Evolutionary conservation across 1,140 invertebrate species (phyloP).

Genomic region (Aphaenogaster rudis): DNA sequence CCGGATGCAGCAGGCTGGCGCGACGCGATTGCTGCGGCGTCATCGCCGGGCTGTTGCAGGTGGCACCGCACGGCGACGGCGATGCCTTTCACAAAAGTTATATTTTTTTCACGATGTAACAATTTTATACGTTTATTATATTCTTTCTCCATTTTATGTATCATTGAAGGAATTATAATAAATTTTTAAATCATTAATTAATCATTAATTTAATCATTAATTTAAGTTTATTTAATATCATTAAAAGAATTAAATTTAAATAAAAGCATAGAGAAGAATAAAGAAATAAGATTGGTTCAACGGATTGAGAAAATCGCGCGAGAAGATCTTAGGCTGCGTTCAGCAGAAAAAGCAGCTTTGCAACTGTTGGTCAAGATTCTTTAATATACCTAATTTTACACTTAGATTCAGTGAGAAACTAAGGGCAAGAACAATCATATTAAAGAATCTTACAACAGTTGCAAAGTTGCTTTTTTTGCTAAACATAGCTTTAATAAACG

Average conservation of each 20-base stretch:
- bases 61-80: slow-evolving; percentile 87
- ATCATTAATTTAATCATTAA: too few species aligned
- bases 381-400: too few species aligned
- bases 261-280: background rate
- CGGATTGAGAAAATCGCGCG: too few species aligned
- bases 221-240: too few species aligned
- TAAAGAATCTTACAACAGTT: too few species aligned
- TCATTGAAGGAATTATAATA: too few species aligned
- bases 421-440: too few species aligned
- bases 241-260: background rate
- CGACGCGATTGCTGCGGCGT: slow-evolving; percentile 87
- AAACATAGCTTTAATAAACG: background rate
- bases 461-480: too few species aligned
- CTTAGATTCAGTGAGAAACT: too few species aligned
- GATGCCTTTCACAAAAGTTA: slow-evolving; percentile 86
- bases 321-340: background rate
- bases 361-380: too few species aligned
- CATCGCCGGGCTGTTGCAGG: slow-evolving; percentile 80
- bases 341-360: too few species aligned
- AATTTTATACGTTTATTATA: background rate
- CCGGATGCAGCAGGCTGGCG: slow-evolving; percentile 90
- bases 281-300: background rate
- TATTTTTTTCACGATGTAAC: background rate
- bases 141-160: background rate
- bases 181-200: too few species aligned